phyloP scores from a whole-genome alignment of 2,888 invertebrate species.

The Chymomyza amoena region DNA sequence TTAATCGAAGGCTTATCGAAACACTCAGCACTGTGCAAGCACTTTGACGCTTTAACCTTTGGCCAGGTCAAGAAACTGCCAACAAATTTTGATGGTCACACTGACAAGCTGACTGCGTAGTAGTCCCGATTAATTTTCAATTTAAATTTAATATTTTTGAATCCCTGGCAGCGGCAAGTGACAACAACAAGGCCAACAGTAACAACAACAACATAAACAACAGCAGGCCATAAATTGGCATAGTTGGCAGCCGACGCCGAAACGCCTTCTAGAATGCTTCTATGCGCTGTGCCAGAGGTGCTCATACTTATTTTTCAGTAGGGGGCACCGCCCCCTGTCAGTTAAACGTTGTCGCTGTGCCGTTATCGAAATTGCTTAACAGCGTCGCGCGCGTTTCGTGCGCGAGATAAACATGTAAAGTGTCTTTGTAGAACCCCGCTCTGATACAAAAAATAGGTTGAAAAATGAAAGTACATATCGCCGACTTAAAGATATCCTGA shows the following conservation, averaged over 20 bases:
- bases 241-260: not conserved
- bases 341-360: not conserved
- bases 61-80: not conserved
- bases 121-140: constrained; percentile 62
- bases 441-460: not conserved
- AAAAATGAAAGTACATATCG: too few relatives aligned
- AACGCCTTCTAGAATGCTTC: not conserved
- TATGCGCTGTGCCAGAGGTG: not conserved
- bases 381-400: constrained; percentile 25
- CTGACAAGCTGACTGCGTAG: constrained; percentile 23
- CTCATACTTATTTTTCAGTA: not conserved
- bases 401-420: constrained; percentile 50
- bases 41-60: not conserved
- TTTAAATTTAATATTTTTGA: constrained; percentile 60
- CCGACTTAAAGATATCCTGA: too few relatives aligned
- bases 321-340: not conserved
- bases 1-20: constrained; percentile 52
- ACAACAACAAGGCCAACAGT: constrained; percentile 18
- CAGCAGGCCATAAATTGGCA: constrained; percentile 47
- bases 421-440: constrained; percentile 24
- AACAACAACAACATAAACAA: constrained; percentile 9
- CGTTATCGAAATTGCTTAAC: constrained; percentile 61
- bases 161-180: constrained; percentile 29
- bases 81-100: constrained; percentile 18
- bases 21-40: not conserved